These are phyloP conservation scores for Hestina assimilis DNA, from an alignment of 1,140 invertebrate genomes.

Conservation along the genomic window DNA sequence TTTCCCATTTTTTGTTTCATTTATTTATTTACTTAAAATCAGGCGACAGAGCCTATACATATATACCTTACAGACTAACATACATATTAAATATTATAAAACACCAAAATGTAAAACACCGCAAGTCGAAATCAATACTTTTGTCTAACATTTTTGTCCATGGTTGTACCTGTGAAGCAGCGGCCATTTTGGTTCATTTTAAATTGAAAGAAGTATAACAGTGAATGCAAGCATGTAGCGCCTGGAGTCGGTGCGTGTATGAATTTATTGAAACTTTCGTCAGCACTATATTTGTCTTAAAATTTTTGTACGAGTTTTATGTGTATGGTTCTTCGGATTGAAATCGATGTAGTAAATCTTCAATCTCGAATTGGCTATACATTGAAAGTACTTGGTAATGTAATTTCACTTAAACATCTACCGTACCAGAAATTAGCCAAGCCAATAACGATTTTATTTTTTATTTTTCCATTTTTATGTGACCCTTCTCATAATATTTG, in stretches of 20 bases:
- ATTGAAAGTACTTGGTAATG: slow-evolving; percentile 3
- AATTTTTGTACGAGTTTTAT: not conserved
- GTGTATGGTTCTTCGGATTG: not conserved
- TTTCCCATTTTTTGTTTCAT: no score
- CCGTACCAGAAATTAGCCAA: slow-evolving; percentile 25
- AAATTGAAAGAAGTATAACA: no score
- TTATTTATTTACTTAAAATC: no score
- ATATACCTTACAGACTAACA: no score
- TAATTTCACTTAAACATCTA: slow-evolving; percentile 2
- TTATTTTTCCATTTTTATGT: slow-evolving; percentile 16
- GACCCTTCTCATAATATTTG: slow-evolving; percentile 27
- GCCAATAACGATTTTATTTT: slow-evolving; percentile 18
- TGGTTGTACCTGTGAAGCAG: no score
- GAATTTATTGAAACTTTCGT: not conserved
- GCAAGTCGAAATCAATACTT: no score
- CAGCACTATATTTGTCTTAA: not conserved
- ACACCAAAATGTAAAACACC: no score
- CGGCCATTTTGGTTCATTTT: no score
- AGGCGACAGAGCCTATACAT: no score
- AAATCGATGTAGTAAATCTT: slow-evolving; percentile 1
- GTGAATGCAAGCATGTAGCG: slow-evolving; percentile 24
- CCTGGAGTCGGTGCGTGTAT: slow-evolving; percentile 10
- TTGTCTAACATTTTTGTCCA: no score
- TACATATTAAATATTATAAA: no score
- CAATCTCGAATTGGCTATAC: not conserved